Evolutionary conservation across 2,888 invertebrate species (phyloP), one percentile per base, ranked within the genome.

Genomic region (Aelia acuminata): DNA sequence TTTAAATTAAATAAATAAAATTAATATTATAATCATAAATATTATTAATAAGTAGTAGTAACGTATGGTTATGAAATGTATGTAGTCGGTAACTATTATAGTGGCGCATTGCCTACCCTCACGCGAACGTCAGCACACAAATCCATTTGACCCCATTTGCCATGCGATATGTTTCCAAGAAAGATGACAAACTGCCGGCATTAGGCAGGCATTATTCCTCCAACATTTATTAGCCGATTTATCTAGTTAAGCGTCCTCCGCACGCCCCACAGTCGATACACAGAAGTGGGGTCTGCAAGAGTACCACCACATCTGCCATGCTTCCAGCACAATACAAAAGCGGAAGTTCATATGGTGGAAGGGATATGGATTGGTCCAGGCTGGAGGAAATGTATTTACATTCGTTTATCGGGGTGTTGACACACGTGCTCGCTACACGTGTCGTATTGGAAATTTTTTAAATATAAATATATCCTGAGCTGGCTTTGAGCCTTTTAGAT

Each of bases 141-240:
- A 70, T 31, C 63, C n/a, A 80, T 47, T 80, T 80, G 80, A 80
- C 80, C 80, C 80, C 43, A 80, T 80, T 80, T 80, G 80, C 80
- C 43, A 80, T 80, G 80, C 80, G 80, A 80, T 47, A 80, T 80
- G 80, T 47, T 80, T 80, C 80, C 80, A 47, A 80, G 80, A 80
- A 80, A 80, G n/a, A 80, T 80, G 80, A 80, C 80, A 80, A 80
- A 80, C 80, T 43, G 43, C 3, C 11, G 8, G 13, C 80, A 80
- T 80, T 47, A 80, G 43, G 11, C n/a, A 2, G 43, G 80, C 80
- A 11, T 43, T 80, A 80, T 80, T 47, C 80, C 43, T 22, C 80
- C n/a, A 80, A 80, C 80, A 80, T 70, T 70, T 70, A 70, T 70
- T 70, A 70, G 26, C 26, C 63, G 63, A 70, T 70, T 70, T 70